These are phyloP conservation scores for Platynereis dumerilii DNA, from an alignment of 2,888 invertebrate species.

Conservation along the genomic window DNA sequence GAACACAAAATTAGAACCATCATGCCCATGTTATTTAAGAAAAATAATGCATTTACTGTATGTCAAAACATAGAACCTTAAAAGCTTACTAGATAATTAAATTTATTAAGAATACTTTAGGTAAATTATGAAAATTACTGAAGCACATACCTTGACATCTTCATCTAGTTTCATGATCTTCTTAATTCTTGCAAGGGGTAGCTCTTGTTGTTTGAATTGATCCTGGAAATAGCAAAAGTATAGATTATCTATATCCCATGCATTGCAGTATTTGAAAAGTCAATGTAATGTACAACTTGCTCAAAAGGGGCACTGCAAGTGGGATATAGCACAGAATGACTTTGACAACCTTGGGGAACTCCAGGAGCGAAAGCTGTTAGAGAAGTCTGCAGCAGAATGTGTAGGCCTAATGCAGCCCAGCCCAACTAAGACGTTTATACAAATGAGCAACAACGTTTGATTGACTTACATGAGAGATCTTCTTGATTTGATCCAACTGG, in stretches of 20 bases:
- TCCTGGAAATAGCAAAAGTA: slow-evolving; percentile 28
- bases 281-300: too few species aligned
- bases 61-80: neutral
- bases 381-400: too few species aligned
- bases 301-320: too few species aligned
- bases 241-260: too few species aligned
- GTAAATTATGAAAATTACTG: neutral
- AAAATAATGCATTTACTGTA: neutral
- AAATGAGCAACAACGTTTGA: slow-evolving; percentile 7
- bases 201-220: slow-evolving; percentile 84
- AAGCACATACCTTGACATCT: slow-evolving; percentile 80
- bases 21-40: too few species aligned
- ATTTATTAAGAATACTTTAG: neutral
- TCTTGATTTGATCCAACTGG: slow-evolving; percentile 36
- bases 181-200: slow-evolving; percentile 96
- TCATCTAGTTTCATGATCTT: slow-evolving; percentile 99
- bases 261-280: too few species aligned
- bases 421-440: too few species aligned
- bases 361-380: too few species aligned
- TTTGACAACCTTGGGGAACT: too few species aligned
- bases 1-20: too few species aligned
- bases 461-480: slow-evolving; percentile 32
- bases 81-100: neutral
- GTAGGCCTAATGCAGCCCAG: too few species aligned
- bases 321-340: too few species aligned